Base-by-base conservation (phyloP, 2,888 invertebrate genomes). In the Drosophila trichaetosa region DNA sequence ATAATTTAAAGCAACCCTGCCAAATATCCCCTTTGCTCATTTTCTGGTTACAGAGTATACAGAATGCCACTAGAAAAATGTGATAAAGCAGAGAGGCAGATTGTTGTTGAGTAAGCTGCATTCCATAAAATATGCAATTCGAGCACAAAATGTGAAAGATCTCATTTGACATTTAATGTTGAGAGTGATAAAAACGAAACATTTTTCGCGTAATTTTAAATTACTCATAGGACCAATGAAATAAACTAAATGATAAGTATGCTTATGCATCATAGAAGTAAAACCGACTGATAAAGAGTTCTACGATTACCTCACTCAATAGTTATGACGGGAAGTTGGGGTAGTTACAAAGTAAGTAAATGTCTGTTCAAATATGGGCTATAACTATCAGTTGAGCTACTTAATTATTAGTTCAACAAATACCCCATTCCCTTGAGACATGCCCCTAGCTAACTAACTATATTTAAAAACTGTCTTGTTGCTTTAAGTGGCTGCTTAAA, bases 121-220 rank as follows among this genome's bases (percentile, higher is more conserved):
- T 49, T 71, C 60, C 67, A 73, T 83, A 72, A 83, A 89, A 73
- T 70, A 27, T 68, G 73, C 57, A 81, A 70, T 29, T 60, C 57
- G 46, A 59, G 65, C 61, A 38, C 36, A 63, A 67, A 76, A 69
- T 69, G 65, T 52, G 27, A 57, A 51, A 51, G 29, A 70, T 66
- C 48, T 77, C 49, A 74, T 74, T 66, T 64, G 59, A 33, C 60
- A 64, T 64, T 75, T 53, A 63, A 46, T 54, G 52, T 38, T 42
- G 10, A n/a, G 51, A 53, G 38, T 58, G 36, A 75, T 66, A 54
- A 65, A 65, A 52, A 7, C 16, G 18, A 62, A 58, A 21, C 51
- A 57, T 59, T 54, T 1, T 29, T 33, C 13, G 34, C 40, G 38
- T 24, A n/a, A 65, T 67, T 77, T 49, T 18, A 49, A 59, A 38